phyloP scores from a whole-genome alignment of 2,113 vertebrate species.

The Anhinga anhinga region DNA sequence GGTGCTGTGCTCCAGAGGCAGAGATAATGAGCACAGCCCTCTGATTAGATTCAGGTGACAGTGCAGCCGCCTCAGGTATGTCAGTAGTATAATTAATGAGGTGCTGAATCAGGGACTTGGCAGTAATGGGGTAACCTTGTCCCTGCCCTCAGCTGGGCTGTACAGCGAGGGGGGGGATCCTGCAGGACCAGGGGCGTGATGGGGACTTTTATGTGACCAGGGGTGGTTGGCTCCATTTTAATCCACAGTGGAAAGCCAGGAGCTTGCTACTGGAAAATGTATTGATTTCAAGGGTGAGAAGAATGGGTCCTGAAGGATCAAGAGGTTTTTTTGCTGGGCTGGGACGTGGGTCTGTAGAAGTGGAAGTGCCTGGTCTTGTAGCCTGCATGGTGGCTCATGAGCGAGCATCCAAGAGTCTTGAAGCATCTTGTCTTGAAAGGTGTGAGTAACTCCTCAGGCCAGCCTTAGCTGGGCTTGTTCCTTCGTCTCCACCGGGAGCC shows the following conservation, averaged over 20 bases:
- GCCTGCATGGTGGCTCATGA: rapidly evolving
- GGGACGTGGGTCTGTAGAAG: not conserved
- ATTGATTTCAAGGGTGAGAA: not conserved
- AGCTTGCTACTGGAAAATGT: not conserved
- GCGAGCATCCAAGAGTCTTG: not conserved
- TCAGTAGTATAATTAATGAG: not conserved
- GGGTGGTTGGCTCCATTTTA: not conserved
- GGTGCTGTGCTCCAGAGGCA: not conserved
- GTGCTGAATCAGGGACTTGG: not conserved
- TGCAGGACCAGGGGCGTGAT: not conserved
- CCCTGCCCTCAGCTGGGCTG: not conserved
- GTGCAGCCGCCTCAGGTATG: not conserved
- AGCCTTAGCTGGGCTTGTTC: not conserved
- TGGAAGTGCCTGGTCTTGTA: not conserved
- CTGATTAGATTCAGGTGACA: not conserved
- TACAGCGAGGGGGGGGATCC: rapidly evolving
- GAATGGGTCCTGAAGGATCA: not conserved
- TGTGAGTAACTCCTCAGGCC: not conserved
- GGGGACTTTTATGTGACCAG: not conserved
- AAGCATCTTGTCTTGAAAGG: not conserved
- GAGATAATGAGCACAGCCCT: not conserved
- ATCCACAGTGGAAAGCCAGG: not conserved
- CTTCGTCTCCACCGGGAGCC: not conserved
- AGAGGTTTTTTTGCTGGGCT: not conserved
- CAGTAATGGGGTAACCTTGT: not conserved